Base-by-base conservation (phyloP, 2,113 vertebrate species). In the Microcebus murinus region DNA sequence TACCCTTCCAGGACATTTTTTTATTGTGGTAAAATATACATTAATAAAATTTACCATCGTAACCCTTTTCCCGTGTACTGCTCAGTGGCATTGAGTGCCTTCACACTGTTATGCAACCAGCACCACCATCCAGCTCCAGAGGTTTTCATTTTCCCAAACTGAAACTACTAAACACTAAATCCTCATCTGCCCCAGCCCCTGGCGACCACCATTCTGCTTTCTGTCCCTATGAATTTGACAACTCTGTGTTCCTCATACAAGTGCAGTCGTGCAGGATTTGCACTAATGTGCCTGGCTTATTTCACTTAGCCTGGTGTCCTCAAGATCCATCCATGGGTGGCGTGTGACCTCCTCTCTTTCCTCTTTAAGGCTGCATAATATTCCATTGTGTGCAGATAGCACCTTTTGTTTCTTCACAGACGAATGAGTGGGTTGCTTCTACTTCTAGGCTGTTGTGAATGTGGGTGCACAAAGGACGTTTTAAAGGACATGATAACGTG, bases 221-320 rank as follows among this genome's bases (percentile, higher is more conserved):
- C 48, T 27, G 39, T 17, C 29, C 39, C 68, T 48, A 4, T 20
- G 74, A 9, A 2, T 17, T 4, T 50, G 45, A 34, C 8, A 4
- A 18, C 39, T 81, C 39, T 8, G 8, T 4, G 55, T 6, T 20
- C 34, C 77, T 57, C n/a, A 3, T 2, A 3, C 3, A 29, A 7
- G 23, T 3, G 34, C 27, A 61, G 6, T 5, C 52, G 34, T 25
- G 7, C 0, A 3, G 18, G 14, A 1, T 9, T 10, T 39, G 89
- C 15, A 81, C 42, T 65, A 13, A 25, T 0, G 23, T 8, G 17
- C 31, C n/a, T 31, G 88, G 55, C 31, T 45, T 14, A 1, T 25
- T 45, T 86, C 61, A 4, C 17, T 36, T 0, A 12, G 42, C 48
- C 0, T 25, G 1, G 1, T 3, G 14, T 55, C 65, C 21, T 31